A percentile compares a stretch with the other conserved stretches of the same genome.
Conservation (phyloP, 2,888 invertebrate genomes). For the Dynastes hyllus region DNA sequence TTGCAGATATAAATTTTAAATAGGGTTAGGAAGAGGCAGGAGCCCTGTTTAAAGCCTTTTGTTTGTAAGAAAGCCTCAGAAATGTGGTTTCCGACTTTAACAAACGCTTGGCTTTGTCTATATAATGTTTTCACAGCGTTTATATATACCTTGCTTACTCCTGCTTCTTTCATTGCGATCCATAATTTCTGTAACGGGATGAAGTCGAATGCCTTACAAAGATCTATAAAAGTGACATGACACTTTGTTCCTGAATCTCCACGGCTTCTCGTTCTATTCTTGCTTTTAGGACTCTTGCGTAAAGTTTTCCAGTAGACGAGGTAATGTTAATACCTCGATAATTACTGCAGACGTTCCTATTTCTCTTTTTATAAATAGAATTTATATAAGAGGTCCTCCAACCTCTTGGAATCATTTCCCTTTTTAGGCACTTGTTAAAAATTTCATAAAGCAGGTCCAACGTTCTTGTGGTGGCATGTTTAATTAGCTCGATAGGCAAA, state of each 20-base stretch:
- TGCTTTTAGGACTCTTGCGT: not conserved
- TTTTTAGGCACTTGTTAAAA: not conserved
- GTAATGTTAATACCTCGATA: constrained; percentile 42
- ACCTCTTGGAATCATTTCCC: constrained; percentile 44
- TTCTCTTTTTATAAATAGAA: constrained; percentile 51
- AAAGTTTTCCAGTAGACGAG: not conserved
- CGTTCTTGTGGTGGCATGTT: not conserved
- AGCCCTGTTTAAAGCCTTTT: not conserved
- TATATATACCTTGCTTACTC: too few relatives aligned
- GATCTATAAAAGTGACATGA: not conserved
- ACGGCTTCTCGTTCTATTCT: not conserved
- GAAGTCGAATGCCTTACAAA: too few relatives aligned
- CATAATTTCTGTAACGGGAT: too few relatives aligned
- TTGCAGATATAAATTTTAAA: too few relatives aligned
- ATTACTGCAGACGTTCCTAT: not conserved
- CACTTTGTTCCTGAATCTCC: not conserved
- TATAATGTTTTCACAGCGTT: too few relatives aligned
- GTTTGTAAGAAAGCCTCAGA: not conserved
- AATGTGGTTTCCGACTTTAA: too few relatives aligned
- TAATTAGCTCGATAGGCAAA: not conserved
- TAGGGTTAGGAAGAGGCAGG: not conserved
- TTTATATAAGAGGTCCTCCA: constrained; percentile 51
- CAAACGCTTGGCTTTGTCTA: too few relatives aligned
- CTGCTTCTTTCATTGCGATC: too few relatives aligned
- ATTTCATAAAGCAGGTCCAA: not conserved